Evolutionary conservation across 35 echinoderm and acorn worm species (phyloP).

Genomic region (Heliocidaris tuberculata): DNA sequence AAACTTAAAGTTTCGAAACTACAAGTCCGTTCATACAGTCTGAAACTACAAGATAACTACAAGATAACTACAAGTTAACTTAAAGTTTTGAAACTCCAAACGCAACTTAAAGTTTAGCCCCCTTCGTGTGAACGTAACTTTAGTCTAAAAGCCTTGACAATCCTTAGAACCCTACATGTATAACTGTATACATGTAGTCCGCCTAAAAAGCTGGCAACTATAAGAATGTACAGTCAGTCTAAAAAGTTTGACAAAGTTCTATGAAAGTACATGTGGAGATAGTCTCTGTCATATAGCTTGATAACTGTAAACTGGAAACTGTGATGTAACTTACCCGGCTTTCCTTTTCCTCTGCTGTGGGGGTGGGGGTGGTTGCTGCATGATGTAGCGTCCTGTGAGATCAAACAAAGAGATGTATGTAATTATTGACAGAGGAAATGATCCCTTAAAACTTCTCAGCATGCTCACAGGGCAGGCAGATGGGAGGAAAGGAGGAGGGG

Average conservation of each 20-base stretch:
- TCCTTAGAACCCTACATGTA: neutral
- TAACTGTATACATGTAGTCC: neutral
- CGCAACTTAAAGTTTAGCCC: too few species aligned
- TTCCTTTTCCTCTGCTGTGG: conserved; percentile 23
- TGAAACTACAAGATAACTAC: too few species aligned
- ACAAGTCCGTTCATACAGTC: too few species aligned
- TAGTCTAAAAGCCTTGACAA: neutral
- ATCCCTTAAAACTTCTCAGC: neutral
- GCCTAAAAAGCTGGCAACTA: neutral
- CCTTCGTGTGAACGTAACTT: too few species aligned
- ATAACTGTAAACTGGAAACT: neutral
- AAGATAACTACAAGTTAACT: too few species aligned
- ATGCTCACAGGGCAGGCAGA: neutral
- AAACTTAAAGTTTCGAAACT: too few species aligned
- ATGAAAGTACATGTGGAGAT: neutral
- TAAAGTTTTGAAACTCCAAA: too few species aligned
- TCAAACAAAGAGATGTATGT: neutral
- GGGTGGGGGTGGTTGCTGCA: conserved; percentile 41
- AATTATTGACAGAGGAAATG: neutral
- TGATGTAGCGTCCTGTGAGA: neutral
- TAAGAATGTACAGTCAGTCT: neutral
- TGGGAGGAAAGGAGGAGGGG: neutral
- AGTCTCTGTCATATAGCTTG: neutral
- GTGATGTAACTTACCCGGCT: conserved; percentile 37
- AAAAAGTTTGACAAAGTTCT: neutral